Evolutionary conservation across 2,113 vertebrate genomes (phyloP).

Genomic region (Semnornis frantzii): DNA sequence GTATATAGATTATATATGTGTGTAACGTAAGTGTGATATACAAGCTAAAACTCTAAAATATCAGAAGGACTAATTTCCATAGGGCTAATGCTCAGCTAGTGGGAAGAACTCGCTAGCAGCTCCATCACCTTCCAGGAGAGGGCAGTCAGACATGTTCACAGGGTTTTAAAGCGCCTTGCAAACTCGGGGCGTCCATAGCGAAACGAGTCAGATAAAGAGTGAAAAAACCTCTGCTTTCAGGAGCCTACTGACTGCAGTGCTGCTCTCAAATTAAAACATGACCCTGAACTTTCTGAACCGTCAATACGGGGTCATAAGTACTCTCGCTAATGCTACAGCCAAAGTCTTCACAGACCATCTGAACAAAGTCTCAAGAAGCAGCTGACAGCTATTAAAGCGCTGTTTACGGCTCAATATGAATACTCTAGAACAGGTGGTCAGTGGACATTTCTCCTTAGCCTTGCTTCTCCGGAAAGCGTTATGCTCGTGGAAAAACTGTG

Average conservation of each 20-base stretch:
- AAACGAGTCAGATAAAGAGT: not conserved
- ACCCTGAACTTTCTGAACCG: not conserved
- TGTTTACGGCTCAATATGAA: not conserved
- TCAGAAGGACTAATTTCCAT: not conserved
- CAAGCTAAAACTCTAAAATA: not conserved
- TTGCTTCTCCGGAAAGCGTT: not conserved
- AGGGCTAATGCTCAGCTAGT: fast-evolving
- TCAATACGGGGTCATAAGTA: not conserved
- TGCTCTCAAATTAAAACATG: not conserved
- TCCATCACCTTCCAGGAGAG: slow-evolving; percentile 37
- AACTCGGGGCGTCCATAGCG: fast-evolving
- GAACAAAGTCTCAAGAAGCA: not conserved
- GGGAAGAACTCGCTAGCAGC: not conserved
- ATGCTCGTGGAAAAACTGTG: not conserved
- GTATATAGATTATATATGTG: not conserved
- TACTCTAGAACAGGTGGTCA: not conserved
- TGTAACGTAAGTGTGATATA: not conserved
- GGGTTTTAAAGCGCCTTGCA: fast-evolving
- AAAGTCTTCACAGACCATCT: not conserved
- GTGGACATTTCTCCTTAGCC: not conserved
- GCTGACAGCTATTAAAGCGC: not conserved
- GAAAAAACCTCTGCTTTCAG: not conserved
- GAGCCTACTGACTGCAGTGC: not conserved
- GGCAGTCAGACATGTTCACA: not conserved
- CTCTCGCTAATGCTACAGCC: not conserved